Percentiles rank a stretch among this genome's conserved stretches.
phyloP scores from a whole-genome alignment of 2,797 vertebrate genomes.

The Lemur catta region DNA sequence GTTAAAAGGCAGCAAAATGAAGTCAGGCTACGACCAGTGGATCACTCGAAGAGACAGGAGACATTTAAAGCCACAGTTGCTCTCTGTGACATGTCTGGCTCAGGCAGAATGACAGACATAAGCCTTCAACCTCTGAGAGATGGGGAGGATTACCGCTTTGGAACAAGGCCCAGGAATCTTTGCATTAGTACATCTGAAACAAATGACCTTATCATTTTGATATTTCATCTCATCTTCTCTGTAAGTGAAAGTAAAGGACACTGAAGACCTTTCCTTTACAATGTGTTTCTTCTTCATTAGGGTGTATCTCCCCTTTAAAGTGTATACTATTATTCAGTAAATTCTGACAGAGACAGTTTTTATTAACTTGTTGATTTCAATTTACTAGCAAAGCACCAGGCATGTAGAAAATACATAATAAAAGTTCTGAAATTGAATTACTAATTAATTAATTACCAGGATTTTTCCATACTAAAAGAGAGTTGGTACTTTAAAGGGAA shows the following conservation, averaged over 20 bases:
- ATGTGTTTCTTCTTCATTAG: not conserved
- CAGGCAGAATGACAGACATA: not conserved
- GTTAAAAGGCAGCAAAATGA: not conserved
- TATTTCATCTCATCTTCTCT: slow-evolving; percentile 36
- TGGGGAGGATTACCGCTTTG: not conserved
- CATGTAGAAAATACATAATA: not conserved
- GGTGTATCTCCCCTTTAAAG: slow-evolving; percentile 52
- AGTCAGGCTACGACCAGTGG: not conserved
- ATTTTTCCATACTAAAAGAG: not conserved
- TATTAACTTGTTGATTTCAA: not conserved
- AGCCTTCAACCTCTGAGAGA: not conserved
- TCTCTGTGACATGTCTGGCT: not conserved
- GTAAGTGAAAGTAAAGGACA: not conserved
- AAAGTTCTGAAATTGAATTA: not conserved
- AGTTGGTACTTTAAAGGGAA: not conserved
- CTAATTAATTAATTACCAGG: not conserved
- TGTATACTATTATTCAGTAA: not conserved
- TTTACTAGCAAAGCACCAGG: not conserved
- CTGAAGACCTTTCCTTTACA: slow-evolving; percentile 29
- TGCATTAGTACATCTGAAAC: not conserved
- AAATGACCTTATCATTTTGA: not conserved
- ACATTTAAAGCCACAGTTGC: not conserved
- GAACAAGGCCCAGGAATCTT: not conserved
- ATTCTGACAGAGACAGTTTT: not conserved
- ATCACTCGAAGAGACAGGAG: not conserved